Evolutionary conservation across 35 echinoderm and acorn worm genomes (phyloP).

Genomic region (Strongylocentrotus purpuratus): DNA sequence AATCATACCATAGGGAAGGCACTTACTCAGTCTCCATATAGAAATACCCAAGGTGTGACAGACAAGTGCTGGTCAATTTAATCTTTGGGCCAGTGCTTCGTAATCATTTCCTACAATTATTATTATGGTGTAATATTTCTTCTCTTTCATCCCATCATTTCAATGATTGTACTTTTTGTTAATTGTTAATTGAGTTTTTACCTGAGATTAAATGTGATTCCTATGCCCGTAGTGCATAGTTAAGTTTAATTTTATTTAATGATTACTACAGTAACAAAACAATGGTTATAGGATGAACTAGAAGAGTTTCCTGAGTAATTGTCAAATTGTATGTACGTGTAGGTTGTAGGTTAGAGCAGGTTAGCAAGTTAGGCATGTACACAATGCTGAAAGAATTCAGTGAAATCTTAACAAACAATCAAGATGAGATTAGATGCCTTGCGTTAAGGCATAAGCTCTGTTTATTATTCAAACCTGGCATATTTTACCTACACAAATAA

Average conservation of each 20-base stretch:
- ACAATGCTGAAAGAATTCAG: no score
- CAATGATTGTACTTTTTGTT: not conserved
- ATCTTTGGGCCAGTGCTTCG: constrained; percentile 57
- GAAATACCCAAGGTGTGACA: constrained; percentile 46
- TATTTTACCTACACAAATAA: no score
- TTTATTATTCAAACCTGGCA: no score
- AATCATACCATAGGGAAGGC: not conserved
- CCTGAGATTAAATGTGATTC: not conserved
- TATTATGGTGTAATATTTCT: not conserved
- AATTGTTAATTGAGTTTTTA: not conserved
- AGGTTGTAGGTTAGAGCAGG: no score
- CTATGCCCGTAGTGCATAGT: not conserved
- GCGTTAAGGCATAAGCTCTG: no score
- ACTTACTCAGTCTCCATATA: constrained; percentile 44
- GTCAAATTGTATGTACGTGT: not conserved
- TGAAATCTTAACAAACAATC: no score
- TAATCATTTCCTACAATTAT: constrained; percentile 32
- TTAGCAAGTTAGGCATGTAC: no score
- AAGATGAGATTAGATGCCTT: no score
- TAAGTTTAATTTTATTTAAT: no score
- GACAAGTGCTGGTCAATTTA: constrained; percentile 51
- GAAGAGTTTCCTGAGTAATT: not conserved
- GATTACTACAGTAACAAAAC: not conserved
- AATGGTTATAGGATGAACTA: not conserved
- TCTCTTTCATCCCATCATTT: not conserved